These are phyloP conservation scores for Archocentrus centrarchus DNA, from an alignment of 2,113 vertebrate genomes.

Conservation along the genomic window DNA sequence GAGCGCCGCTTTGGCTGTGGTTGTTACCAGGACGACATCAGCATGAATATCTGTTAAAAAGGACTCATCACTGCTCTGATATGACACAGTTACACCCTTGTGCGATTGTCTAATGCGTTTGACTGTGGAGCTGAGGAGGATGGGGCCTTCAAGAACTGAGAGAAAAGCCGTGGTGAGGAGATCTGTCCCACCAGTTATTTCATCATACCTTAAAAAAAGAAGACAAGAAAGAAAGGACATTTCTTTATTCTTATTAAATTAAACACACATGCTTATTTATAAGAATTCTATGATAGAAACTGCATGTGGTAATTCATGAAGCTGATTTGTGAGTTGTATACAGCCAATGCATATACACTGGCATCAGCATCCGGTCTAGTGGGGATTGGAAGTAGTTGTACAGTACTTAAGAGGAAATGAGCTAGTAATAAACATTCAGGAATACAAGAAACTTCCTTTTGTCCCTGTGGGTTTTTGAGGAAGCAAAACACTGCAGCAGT, in stretches of 20 bases:
- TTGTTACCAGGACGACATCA: conserved; percentile 74
- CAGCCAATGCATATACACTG: neutral
- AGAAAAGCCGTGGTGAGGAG: conserved; percentile 62
- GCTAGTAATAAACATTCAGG: neutral
- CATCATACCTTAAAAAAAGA: conserved; percentile 66
- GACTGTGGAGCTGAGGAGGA: conserved; percentile 63
- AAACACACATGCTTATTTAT: too few species aligned
- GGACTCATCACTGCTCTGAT: neutral
- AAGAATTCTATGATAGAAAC: too few species aligned
- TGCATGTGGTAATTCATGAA: too few species aligned
- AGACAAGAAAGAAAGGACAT: neutral
- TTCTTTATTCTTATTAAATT: too few species aligned
- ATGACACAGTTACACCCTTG: neutral
- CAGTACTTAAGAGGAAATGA: neutral
- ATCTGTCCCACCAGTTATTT: conserved; percentile 72
- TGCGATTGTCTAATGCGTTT: conserved; percentile 17
- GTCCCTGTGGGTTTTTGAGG: too few species aligned
- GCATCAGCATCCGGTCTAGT: neutral
- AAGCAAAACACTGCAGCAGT: too few species aligned
- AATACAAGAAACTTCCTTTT: accelerated
- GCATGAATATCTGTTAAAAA: neutral
- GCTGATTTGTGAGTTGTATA: neutral
- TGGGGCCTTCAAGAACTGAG: conserved; percentile 30
- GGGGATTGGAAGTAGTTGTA: accelerated
- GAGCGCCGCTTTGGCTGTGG: conserved; percentile 80